phyloP scores from a whole-genome alignment of 1,140 invertebrate genomes.

The Gonioctena quinquepunctata region DNA sequence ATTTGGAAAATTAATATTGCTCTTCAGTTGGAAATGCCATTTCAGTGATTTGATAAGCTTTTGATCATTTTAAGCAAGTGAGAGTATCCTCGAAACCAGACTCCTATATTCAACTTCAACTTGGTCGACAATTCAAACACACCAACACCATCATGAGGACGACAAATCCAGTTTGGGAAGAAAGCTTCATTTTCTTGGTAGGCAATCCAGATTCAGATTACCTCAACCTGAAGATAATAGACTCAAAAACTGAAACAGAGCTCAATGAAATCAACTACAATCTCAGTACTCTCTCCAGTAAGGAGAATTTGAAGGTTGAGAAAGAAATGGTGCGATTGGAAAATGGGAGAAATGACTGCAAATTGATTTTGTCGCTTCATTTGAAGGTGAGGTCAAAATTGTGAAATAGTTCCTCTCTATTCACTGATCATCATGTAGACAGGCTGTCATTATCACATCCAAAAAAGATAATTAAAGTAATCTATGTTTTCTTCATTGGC shows the following conservation, averaged over 20 bases:
- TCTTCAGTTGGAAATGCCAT: no score
- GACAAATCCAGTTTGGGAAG: conserved; percentile 72
- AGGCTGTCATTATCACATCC: no score
- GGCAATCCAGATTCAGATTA: conserved; percentile 85
- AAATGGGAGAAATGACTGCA: conserved; percentile 74
- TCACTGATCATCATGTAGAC: no score
- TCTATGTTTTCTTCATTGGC: not conserved
- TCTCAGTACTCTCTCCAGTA: conserved; percentile 70
- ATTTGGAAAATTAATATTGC: no score
- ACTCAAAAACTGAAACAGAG: conserved; percentile 75
- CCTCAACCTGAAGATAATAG: conserved; percentile 76
- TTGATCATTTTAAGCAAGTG: conserved; percentile 8
- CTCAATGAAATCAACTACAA: conserved; percentile 56
- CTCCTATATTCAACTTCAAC: conserved; percentile 72
- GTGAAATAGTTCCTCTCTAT: not conserved
- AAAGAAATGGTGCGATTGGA: conserved; percentile 80
- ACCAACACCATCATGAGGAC: conserved; percentile 71
- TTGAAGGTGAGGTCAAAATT: conserved; percentile 74
- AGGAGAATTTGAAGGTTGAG: conserved; percentile 75
- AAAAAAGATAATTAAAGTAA: not conserved
- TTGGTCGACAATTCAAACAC: conserved; percentile 72
- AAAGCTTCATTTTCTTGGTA: conserved; percentile 88
- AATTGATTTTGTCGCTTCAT: conserved; percentile 76
- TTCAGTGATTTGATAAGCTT: not conserved
- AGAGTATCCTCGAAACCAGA: conserved; percentile 69